Conservation (phyloP, 1,140 invertebrate genomes). For the Zophobas atratus region DNA sequence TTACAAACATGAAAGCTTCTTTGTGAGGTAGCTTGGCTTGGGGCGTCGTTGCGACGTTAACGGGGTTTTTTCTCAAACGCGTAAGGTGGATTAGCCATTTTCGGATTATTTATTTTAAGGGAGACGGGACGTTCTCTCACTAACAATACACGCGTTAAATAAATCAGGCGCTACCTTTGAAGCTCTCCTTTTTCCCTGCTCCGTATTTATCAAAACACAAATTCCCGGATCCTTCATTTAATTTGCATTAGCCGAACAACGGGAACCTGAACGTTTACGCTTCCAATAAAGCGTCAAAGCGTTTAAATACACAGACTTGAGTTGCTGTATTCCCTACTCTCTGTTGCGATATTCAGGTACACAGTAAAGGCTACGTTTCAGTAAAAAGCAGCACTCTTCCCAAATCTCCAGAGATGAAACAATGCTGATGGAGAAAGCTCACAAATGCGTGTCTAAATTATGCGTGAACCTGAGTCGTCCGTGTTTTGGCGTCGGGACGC, state of each 20-base stretch:
- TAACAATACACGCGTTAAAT: too few species aligned
- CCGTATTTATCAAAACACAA: conserved; percentile 16
- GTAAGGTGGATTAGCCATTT: too few species aligned
- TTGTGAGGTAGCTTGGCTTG: too few species aligned
- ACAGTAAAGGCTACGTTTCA: too few species aligned
- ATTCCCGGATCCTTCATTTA: conserved; percentile 15
- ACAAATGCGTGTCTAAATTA: conserved; percentile 36
- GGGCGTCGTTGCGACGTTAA: too few species aligned
- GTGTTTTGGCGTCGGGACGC: conserved; percentile 26
- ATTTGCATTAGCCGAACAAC: background rate
- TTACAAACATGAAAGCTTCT: too few species aligned
- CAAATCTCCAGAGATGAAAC: too few species aligned
- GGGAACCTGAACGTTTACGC: conserved; percentile 6
- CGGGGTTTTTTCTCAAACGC: too few species aligned
- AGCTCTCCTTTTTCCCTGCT: background rate
- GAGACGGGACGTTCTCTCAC: too few species aligned
- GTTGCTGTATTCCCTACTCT: background rate
- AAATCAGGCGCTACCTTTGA: background rate
- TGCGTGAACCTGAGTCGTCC: conserved; percentile 19
- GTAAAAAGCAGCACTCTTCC: too few species aligned
- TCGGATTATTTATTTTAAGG: background rate
- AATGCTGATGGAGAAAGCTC: background rate
- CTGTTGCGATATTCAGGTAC: too few species aligned
- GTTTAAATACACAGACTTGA: conserved; percentile 1
- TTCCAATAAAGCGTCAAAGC: conserved; percentile 10